phyloP scores from a whole-genome alignment of 2,888 invertebrate species.

The Rhamnusium bicolor region DNA sequence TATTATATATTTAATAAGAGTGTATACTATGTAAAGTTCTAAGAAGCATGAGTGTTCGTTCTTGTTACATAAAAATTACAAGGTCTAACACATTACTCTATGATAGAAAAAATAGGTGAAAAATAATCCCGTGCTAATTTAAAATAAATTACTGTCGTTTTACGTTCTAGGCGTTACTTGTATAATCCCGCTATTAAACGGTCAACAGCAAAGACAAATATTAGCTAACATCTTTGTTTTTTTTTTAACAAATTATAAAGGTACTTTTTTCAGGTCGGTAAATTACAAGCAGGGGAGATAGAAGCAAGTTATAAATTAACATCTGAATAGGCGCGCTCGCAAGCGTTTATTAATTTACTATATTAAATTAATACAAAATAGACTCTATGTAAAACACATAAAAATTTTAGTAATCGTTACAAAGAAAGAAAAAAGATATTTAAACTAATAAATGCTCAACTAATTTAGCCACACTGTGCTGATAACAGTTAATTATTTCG shows the following conservation, averaged over 20 bases:
- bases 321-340: background rate
- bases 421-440: no score
- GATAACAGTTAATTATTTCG: no score
- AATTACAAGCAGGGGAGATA: background rate
- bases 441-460: no score
- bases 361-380: no score
- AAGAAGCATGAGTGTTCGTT: background rate
- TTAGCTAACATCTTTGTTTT: constrained; percentile 24
- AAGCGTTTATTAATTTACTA: background rate
- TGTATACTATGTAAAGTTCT: background rate
- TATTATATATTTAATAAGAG: constrained; percentile 6
- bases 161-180: constrained; percentile 17
- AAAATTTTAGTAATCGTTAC: no score
- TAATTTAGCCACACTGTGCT: no score
- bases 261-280: constrained; percentile 2
- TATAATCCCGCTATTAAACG: constrained; percentile 15
- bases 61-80: constrained; percentile 14
- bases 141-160: constrained; percentile 23
- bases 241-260: constrained; percentile 12
- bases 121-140: constrained; percentile 22
- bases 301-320: background rate
- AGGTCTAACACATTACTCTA: constrained; percentile 18
- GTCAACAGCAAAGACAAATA: constrained; percentile 24
- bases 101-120: constrained; percentile 20
- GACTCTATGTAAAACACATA: no score